Evolutionary conservation across 2,113 vertebrate genomes (phyloP).

Genomic region (Sinocyclocheilus anshuiensis): DNA sequence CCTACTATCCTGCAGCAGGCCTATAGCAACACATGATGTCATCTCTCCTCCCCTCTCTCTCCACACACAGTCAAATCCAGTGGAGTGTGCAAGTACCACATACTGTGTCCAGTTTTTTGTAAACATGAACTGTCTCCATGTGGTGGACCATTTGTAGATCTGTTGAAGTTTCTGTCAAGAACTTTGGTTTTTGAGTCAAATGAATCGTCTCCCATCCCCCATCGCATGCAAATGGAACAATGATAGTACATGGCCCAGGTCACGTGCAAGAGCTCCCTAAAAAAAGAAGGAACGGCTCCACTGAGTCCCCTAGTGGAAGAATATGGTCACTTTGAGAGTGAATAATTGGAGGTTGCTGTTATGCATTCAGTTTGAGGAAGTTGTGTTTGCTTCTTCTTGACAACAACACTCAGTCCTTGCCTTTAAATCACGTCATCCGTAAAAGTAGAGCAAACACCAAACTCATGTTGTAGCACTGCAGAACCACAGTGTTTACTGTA

Average conservation of each 20-base stretch:
- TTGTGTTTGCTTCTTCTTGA: background rate
- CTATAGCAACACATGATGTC: constrained; percentile 85
- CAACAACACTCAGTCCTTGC: background rate
- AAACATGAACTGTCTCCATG: constrained; percentile 22
- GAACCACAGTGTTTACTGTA: background rate
- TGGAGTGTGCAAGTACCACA: constrained; percentile 19
- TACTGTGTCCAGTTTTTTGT: constrained; percentile 29
- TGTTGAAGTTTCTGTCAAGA: constrained; percentile 44
- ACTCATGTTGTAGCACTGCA: background rate
- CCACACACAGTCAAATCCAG: constrained; percentile 62
- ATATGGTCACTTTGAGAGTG: background rate
- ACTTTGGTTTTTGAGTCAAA: constrained; percentile 25
- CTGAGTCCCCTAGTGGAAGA: constrained; percentile 58
- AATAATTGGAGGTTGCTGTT: background rate
- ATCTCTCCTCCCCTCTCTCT: constrained; percentile 62
- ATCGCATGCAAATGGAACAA: constrained; percentile 61
- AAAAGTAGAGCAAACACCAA: background rate
- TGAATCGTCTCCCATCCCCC: constrained; percentile 40
- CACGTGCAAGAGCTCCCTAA: constrained; percentile 36
- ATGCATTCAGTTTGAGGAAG: background rate
- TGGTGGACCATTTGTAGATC: background rate
- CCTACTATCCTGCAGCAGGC: constrained; percentile 75
- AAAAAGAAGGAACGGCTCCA: background rate
- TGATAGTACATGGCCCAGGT: constrained; percentile 50
- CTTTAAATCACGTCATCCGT: background rate